Evolutionary conservation across 1,140 invertebrate species (phyloP), one percentile per base, ranked within the genome.

Genomic region (Heliothis subflexa): DNA sequence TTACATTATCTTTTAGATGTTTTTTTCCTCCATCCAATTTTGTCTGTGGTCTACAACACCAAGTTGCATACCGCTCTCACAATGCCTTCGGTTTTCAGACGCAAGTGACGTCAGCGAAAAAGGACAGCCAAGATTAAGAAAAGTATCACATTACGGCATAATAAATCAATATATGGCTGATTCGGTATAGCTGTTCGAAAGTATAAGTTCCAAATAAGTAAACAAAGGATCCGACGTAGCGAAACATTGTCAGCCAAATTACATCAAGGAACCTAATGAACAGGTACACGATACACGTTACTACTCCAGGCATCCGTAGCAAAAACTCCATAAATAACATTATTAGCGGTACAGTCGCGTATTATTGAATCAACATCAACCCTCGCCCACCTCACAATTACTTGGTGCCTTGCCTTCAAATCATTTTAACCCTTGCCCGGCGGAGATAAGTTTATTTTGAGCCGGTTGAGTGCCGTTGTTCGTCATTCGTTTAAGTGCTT

Each of bases 401-500:
- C 83, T 82, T 49, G 28, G 49, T 85, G 70, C 85, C 83, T 86
- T 88, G 84, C 88, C 89, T 85, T 84, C 78, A 89, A 87, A 91
- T 91, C 76, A 93, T 91, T 92, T 91, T 89, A 93, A 93, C 92
- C 92, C 92, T 93, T 93, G 91, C 92, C 90, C 88, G 87, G 62
- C 83, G 68, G 82, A 93, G 91, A 93, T 93, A 93, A 93, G 92
- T 94, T 94, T 94, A 94, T 94, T 94, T 93, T 94, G 91, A 94
- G 90, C 91, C 87, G 85, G 83, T 85, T 83, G 87, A 91, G 88
- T 91, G 88, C 85, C 83, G 86, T 84, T 88, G 87, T 85, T 84
- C 85, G 82, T 87, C 84, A 84, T 91, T 89, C 84, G 81, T 89
- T 89, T 91, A 91, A 94, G 92, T 94, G 92, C 89, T 94, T 94